Percentiles rank a stretch among this genome's conserved stretches.
These are phyloP conservation scores for Varroa destructor DNA, from an alignment of 1,140 invertebrate species.

Conservation along the genomic window DNA sequence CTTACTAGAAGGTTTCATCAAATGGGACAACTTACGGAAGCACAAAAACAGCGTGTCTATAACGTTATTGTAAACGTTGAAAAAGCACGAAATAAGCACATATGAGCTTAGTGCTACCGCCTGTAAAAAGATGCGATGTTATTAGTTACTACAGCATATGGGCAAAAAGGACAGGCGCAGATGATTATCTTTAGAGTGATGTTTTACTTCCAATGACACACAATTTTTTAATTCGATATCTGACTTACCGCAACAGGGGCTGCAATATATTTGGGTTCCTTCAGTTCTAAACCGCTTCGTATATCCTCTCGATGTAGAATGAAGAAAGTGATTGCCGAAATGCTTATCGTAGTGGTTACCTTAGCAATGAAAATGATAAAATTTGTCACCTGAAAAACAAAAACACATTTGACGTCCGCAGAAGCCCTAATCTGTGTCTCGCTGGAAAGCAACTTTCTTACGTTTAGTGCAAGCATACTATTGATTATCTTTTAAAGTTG, in stretches of 20 bases:
- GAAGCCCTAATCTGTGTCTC: too few relatives aligned
- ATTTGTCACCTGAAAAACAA: constrained; percentile 78
- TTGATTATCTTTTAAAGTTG: too few relatives aligned
- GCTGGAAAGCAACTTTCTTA: too few relatives aligned
- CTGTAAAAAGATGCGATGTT: not conserved
- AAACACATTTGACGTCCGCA: constrained; percentile 52
- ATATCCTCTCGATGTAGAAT: not conserved
- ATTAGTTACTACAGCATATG: too few relatives aligned
- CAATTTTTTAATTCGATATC: too few relatives aligned
- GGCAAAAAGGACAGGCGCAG: too few relatives aligned
- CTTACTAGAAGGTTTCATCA: too few relatives aligned
- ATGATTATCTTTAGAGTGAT: too few relatives aligned
- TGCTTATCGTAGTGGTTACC: constrained; percentile 58
- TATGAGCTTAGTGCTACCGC: constrained; percentile 45
- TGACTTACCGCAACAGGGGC: constrained; percentile 2
- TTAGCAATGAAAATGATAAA: constrained; percentile 83
- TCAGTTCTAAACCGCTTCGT: constrained; percentile 35
- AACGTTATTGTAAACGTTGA: constrained; percentile 82
- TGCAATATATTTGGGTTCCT: constrained; percentile 50
- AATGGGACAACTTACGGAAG: constrained; percentile 46
- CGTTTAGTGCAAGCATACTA: too few relatives aligned
- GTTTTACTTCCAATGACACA: too few relatives aligned
- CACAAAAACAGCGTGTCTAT: constrained; percentile 90
- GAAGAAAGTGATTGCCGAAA: constrained; percentile 36
- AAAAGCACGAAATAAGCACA: constrained; percentile 73